Evolutionary conservation across 2,888 invertebrate species (phyloP).

Genomic region (Drosophila neutralis): DNA sequence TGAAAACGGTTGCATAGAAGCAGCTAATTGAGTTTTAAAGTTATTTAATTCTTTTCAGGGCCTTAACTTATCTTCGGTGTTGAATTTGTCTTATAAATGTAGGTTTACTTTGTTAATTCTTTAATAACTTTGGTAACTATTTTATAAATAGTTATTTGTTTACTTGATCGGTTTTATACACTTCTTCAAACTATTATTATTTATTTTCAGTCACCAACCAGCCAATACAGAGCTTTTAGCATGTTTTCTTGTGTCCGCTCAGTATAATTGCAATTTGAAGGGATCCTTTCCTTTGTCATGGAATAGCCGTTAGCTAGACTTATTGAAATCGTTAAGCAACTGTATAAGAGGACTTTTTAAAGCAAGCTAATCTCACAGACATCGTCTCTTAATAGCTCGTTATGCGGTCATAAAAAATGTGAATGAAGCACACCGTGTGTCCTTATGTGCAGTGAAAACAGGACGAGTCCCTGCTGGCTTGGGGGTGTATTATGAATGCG

Average conservation of each 20-base stretch:
- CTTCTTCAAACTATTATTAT: neutral
- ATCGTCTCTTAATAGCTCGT: slow-evolving; percentile 52
- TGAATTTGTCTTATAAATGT: neutral
- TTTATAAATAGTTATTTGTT: neutral
- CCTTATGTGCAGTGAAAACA: slow-evolving; percentile 4
- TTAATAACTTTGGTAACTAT: neutral
- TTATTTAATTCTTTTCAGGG: neutral
- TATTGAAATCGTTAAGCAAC: slow-evolving; percentile 20
- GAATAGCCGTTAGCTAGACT: slow-evolving; percentile 15
- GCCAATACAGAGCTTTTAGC: neutral
- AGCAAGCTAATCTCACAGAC: slow-evolving; percentile 14
- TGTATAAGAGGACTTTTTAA: slow-evolving; percentile 7
- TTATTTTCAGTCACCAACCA: neutral
- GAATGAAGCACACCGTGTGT: slow-evolving; percentile 12
- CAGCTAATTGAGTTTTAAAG: slow-evolving; percentile 4
- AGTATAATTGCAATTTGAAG: slow-evolving; percentile 9
- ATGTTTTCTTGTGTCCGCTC: neutral
- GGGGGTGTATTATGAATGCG: slow-evolving; percentile 38
- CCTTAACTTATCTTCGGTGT: neutral
- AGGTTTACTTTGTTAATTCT: neutral
- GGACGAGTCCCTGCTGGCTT: slow-evolving; percentile 12
- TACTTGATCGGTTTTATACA: neutral
- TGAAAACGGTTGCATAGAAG: neutral
- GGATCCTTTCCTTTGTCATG: neutral
- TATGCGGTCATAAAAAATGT: slow-evolving; percentile 33